Percentiles rank a stretch among this genome's conserved stretches.
These are phyloP conservation scores for Halichoerus grypus DNA, from an alignment of 2,113 vertebrate species.

Conservation along the genomic window DNA sequence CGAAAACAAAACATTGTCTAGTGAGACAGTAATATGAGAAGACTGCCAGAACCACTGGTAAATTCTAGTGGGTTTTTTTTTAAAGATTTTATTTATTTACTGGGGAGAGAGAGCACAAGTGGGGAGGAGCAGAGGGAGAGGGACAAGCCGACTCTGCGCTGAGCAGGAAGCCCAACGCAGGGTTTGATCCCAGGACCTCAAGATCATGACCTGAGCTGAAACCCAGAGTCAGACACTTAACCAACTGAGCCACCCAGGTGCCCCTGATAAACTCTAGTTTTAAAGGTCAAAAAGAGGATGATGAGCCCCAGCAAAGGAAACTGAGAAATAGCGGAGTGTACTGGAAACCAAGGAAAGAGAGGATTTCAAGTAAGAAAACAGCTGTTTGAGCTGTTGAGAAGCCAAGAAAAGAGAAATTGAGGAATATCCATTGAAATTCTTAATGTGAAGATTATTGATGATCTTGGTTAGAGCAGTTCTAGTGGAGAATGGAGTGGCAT, in stretches of 20 bases:
- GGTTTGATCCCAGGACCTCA: background rate
- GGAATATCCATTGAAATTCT: background rate
- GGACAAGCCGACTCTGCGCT: background rate
- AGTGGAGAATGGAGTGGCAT: background rate
- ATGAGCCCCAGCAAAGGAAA: background rate
- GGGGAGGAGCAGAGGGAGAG: background rate
- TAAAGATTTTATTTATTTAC: background rate
- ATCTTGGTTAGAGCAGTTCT: background rate
- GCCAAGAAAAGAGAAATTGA: background rate
- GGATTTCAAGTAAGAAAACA: background rate
- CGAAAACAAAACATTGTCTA: background rate
- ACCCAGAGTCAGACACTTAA: background rate
- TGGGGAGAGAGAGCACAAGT: background rate
- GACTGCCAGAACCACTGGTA: background rate
- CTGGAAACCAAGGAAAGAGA: background rate
- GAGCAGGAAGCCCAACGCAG: background rate
- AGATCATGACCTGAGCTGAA: background rate
- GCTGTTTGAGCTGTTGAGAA: background rate
- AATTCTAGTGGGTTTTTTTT: background rate
- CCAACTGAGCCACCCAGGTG: background rate
- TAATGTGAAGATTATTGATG: background rate
- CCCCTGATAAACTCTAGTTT: background rate
- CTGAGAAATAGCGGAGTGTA: background rate
- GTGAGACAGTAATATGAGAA: background rate
- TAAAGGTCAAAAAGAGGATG: background rate